A percentile compares a stretch with the other conserved stretches of the same genome.
phyloP scores from a whole-genome alignment of 2,888 invertebrate species.

The Pogonocherus hispidulus region DNA sequence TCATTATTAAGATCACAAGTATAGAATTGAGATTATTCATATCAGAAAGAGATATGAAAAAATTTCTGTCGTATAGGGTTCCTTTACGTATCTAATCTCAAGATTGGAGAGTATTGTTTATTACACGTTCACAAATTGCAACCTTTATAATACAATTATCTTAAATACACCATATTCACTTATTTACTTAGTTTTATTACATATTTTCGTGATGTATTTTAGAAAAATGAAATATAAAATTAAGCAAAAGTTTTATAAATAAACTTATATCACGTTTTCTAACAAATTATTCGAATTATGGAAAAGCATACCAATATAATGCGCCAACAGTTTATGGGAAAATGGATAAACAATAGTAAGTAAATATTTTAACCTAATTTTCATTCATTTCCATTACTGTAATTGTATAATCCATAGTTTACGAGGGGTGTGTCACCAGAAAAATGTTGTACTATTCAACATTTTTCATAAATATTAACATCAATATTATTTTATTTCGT shows the following conservation, averaged over 20 bases:
- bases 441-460: too few relatives aligned
- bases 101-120: constrained; percentile 31
- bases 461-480: too few relatives aligned
- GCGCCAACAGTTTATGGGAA: constrained; percentile 29
- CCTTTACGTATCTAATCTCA: constrained; percentile 18
- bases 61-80: constrained; percentile 21
- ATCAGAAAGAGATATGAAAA: constrained; percentile 5
- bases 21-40: constrained; percentile 11
- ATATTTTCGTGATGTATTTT: constrained; percentile 4
- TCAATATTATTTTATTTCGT: too few relatives aligned
- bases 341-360: constrained; percentile 28
- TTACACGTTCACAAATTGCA: constrained; percentile 22
- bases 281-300: constrained; percentile 6
- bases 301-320: constrained; percentile 13
- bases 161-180: constrained; percentile 16
- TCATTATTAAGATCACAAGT: neutral
- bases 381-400: too few relatives aligned
- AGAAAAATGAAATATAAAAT: constrained; percentile 4
- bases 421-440: too few relatives aligned
- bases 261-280: neutral
- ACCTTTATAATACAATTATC: constrained; percentile 23
- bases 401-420: too few relatives aligned
- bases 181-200: constrained; percentile 19
- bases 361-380: constrained; percentile 5
- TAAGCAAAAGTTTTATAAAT: neutral